A percentile compares a stretch with the other conserved stretches of the same genome.
Conservation (phyloP, 2,888 invertebrate genomes). For the Hirtodrosophila duncani region DNA sequence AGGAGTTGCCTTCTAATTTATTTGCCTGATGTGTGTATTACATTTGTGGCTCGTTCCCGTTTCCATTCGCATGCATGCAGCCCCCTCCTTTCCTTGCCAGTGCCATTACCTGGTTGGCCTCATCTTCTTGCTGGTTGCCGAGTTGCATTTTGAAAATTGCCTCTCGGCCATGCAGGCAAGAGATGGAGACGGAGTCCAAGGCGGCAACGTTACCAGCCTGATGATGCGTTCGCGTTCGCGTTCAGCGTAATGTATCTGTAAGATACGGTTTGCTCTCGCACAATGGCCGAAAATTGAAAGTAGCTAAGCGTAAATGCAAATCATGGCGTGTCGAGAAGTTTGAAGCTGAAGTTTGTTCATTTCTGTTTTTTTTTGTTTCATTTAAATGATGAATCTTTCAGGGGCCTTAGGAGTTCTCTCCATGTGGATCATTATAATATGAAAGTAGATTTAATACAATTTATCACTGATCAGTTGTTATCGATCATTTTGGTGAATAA, state of each 20-base stretch:
- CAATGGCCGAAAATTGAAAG: constrained; percentile 42
- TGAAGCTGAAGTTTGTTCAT: no score
- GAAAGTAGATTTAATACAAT: no score
- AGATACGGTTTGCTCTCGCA: constrained; percentile 38
- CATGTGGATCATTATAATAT: no score
- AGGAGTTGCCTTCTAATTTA: constrained; percentile 75
- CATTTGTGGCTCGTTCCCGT: constrained; percentile 40
- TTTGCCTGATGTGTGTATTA: constrained; percentile 73
- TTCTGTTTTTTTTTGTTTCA: no score
- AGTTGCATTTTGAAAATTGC: constrained; percentile 59
- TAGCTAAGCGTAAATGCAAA: constrained; percentile 24
- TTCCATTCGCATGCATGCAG: neutral
- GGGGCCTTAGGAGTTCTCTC: no score
- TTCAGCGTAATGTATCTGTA: constrained; percentile 21
- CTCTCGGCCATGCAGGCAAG: constrained; percentile 45
- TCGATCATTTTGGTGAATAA: no score
- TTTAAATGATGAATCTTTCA: no score
- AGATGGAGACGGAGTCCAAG: no score
- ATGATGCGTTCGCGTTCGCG: constrained; percentile 7
- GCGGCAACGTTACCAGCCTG: no score
- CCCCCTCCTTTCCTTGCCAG: neutral
- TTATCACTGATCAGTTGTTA: no score
- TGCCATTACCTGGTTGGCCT: neutral
- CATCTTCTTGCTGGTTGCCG: constrained; percentile 4
- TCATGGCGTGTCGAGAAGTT: no score